Conservation (phyloP, 2,888 invertebrate species). For the Eilema sororculum region DNA sequence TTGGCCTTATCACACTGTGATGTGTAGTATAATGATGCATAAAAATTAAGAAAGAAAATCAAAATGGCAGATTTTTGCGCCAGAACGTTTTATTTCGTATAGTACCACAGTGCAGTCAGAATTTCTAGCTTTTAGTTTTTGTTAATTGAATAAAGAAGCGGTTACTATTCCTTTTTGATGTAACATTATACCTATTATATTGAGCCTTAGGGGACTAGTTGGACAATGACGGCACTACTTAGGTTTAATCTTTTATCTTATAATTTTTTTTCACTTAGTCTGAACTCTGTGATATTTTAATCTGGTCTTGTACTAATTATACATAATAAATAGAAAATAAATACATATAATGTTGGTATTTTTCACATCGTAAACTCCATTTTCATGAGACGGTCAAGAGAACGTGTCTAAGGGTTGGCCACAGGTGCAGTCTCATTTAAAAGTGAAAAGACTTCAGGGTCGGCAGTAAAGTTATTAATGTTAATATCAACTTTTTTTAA, state of each 20-base stretch:
- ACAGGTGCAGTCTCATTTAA: no score
- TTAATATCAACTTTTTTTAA: no score
- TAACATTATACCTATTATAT: neutral
- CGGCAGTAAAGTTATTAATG: no score
- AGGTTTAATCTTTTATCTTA: neutral
- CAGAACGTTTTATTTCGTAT: neutral
- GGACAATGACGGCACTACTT: neutral
- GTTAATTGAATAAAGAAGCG: neutral
- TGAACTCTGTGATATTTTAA: constrained; percentile 59
- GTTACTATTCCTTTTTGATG: neutral
- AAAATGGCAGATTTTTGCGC: neutral
- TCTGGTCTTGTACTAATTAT: neutral
- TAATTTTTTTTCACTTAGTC: constrained; percentile 30
- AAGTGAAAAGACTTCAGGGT: no score
- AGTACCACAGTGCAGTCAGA: neutral
- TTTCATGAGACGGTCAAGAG: no score
- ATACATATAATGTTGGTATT: neutral
- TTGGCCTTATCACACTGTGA: neutral
- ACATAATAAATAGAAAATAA: neutral
- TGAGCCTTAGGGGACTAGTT: neutral
- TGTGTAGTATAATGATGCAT: neutral
- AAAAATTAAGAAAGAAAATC: neutral
- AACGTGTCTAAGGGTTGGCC: no score
- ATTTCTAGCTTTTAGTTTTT: neutral
- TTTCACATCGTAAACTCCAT: neutral